These are phyloP conservation scores for Diplazon laetatorius DNA, from an alignment of 2,888 invertebrate species.

Conservation along the genomic window DNA sequence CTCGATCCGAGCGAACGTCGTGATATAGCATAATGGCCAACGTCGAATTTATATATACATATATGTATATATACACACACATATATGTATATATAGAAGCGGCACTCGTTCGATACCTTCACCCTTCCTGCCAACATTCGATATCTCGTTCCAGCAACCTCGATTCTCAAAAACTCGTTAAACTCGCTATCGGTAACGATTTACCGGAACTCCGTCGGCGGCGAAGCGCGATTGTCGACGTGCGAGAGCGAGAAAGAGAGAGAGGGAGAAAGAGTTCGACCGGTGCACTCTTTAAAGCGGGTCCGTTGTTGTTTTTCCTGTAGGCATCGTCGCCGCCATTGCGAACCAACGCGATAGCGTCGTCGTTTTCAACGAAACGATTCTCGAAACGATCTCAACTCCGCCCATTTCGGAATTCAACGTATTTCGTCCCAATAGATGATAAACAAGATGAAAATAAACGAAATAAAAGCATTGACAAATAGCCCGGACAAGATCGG, in stretches of 20 bases:
- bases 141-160: slow-evolving; percentile 65
- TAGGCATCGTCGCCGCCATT: slow-evolving; percentile 28
- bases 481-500: not conserved
- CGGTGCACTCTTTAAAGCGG: slow-evolving; percentile 46
- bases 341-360: slow-evolving; percentile 49
- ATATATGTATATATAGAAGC: no score
- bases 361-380: slow-evolving; percentile 63
- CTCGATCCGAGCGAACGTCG: not conserved
- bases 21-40: slow-evolving; percentile 32
- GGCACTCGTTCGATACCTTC: slow-evolving; percentile 30
- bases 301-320: slow-evolving; percentile 46
- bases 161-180: slow-evolving; percentile 69
- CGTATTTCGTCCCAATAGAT: slow-evolving; percentile 42
- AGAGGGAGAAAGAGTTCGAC: slow-evolving; percentile 33
- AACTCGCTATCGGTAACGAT: slow-evolving; percentile 69
- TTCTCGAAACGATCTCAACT: slow-evolving; percentile 55
- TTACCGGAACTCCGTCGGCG: slow-evolving; percentile 65
- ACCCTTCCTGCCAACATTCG: slow-evolving; percentile 51
- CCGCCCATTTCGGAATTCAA: slow-evolving; percentile 37
- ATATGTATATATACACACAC: no score
- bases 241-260: slow-evolving; percentile 36
- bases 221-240: slow-evolving; percentile 35
- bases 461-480: slow-evolving; percentile 4
- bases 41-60: slow-evolving; percentile 2
- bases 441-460: slow-evolving; percentile 19